Percentiles rank a stretch among this genome's conserved stretches.
Evolutionary conservation across 2,888 invertebrate species (phyloP).

Genomic region (Agrotis ipsilon): DNA sequence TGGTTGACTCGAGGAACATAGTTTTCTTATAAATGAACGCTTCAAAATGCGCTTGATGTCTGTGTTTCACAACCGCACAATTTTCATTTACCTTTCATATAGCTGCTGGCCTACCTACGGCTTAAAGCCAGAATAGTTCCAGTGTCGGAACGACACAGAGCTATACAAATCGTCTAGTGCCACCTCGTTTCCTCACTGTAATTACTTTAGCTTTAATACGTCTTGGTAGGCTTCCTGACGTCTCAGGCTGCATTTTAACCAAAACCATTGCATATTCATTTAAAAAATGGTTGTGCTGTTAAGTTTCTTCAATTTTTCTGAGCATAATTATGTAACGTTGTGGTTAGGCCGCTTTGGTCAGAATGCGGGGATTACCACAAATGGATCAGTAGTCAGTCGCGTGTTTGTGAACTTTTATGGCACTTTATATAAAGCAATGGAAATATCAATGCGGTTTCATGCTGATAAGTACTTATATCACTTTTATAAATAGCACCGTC

Average conservation of each 20-base stretch:
- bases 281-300: neutral
- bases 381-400: neutral
- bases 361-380: constrained; percentile 1
- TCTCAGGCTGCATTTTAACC: neutral
- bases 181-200: too few relatives aligned
- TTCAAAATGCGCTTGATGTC: neutral
- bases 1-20: neutral
- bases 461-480: neutral
- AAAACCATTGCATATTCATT: neutral
- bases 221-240: too few relatives aligned
- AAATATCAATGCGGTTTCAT: neutral
- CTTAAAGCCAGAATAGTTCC: too few relatives aligned
- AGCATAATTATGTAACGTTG: neutral
- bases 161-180: too few relatives aligned
- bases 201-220: too few relatives aligned
- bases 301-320: neutral
- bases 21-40: neutral
- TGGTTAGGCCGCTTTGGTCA: neutral
- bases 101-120: too few relatives aligned
- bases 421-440: neutral
- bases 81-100: too few relatives aligned
- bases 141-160: too few relatives aligned
- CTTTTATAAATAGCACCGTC: neutral
- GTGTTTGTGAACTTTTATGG: neutral
- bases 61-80: neutral